Base-by-base conservation (phyloP, 1,140 invertebrate species). In the Oedothorax gibbosus region DNA sequence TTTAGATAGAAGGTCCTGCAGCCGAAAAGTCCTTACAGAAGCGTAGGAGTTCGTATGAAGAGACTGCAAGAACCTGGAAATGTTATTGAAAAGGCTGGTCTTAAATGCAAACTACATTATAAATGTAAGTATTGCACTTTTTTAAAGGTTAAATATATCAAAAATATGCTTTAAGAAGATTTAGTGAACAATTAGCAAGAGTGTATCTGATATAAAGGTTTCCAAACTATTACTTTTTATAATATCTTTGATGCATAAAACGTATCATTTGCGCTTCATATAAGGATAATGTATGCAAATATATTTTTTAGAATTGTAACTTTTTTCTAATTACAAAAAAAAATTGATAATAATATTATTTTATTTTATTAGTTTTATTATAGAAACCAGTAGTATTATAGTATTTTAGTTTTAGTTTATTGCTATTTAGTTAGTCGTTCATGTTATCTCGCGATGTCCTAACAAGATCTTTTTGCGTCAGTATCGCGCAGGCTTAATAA, bases 31-130 rank as follows among this genome's bases (percentile, higher is more conserved):
- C 18, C 87, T 64, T 53, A 88, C 85, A 0, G 65, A 77, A 18
- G 87, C 85, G 66, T 87, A 88, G 14, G 87, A 87, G 60, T 77
- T 80, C 3, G 87, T 87, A 62, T 87, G 57, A 7, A 87, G n/a
- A 5, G 71, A 49, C 4, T 56, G 75, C 35, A 88, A 60, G 68
- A 86, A 81, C 54, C 87, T 87, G 54, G 35, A 35, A 60, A 11
- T 9, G 54, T 64, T n/a, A 0, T n/a, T 11, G 10, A 21, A 20
- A n/a, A 66, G n/a, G 7, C 7, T 5, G n/a, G 2, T 20, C n/a
- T 66, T 0, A 21, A 66, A n/a, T 66, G 64, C 21, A 66, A n/a
- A 18, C 4, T 18, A 9, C 3, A 15, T 66, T 66, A 3, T 21
- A 0, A 66, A n/a, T 21, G 6, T 11, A n/a, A n/a, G n/a, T 66